These are phyloP conservation scores for Calliscelio sp. DNA, from an alignment of 2,888 invertebrate genomes.

Conservation along the genomic window DNA sequence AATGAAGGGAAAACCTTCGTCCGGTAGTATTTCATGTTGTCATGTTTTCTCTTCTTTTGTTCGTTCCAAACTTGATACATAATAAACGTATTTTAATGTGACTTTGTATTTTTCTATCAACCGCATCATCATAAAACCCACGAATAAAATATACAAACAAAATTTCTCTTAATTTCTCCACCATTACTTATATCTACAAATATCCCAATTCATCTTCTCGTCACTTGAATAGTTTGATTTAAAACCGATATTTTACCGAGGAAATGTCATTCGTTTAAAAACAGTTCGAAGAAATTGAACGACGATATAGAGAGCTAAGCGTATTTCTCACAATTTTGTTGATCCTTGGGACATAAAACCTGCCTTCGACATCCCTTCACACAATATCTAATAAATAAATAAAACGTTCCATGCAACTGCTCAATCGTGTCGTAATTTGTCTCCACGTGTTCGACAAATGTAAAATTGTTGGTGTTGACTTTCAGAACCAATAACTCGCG, in stretches of 20 bases:
- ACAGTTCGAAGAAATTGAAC: constrained; percentile 7
- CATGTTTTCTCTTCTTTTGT: constrained; percentile 16
- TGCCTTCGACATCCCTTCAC: neutral
- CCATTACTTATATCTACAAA: neutral
- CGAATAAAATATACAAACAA: neutral
- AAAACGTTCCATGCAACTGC: constrained; percentile 28
- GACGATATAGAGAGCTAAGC: neutral
- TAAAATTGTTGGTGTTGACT: constrained; percentile 40
- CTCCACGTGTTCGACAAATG: constrained; percentile 35
- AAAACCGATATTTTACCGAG: neutral
- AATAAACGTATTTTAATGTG: constrained; percentile 15
- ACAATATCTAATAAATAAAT: constrained; percentile 56
- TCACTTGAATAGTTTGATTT: neutral
- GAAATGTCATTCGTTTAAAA: constrained; percentile 2
- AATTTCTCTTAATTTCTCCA: neutral
- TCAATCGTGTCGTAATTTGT: constrained; percentile 44
- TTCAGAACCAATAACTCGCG: constrained; percentile 42
- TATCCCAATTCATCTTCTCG: neutral
- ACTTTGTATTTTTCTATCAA: constrained; percentile 1
- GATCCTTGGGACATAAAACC: constrained; percentile 13
- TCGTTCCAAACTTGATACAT: neutral
- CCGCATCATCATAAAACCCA: neutral
- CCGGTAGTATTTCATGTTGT: constrained; percentile 11
- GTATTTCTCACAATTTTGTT: constrained; percentile 27
- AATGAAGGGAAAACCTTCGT: constrained; percentile 8